Evolutionary conservation across 2,888 invertebrate species (phyloP).

Genomic region (Andrena haemorrhoa): DNA sequence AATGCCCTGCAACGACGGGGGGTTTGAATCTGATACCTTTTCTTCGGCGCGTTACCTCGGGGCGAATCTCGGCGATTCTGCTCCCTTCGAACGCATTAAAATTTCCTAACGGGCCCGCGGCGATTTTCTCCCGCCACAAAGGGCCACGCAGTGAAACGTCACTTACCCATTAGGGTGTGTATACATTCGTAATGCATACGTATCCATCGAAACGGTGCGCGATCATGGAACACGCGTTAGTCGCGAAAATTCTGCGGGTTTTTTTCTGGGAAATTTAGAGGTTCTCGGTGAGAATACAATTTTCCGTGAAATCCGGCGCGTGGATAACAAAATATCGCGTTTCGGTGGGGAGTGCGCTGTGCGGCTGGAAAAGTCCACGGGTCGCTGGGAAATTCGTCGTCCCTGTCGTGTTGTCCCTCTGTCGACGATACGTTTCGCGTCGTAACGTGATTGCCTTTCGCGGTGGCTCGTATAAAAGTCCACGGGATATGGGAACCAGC

Average conservation of each 20-base stretch:
- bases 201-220: neutral
- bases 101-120: conserved; percentile 47
- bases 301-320: too few relatives aligned
- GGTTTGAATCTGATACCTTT: conserved; percentile 32
- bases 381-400: neutral
- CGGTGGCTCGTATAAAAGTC: conserved; percentile 12
- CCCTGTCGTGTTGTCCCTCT: neutral
- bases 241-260: neutral
- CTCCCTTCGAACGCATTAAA: conserved; percentile 37
- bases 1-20: conserved; percentile 23
- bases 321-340: neutral
- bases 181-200: too few relatives aligned
- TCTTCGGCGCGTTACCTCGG: neutral
- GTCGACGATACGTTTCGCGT: neutral
- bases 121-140: conserved; percentile 24
- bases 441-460: conserved; percentile 27
- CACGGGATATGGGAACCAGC: conserved; percentile 2
- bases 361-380: neutral
- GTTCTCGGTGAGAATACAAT: too few relatives aligned
- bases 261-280: too few relatives aligned
- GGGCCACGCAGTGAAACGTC: neutral
- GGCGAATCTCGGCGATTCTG: conserved; percentile 17
- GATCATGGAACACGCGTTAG: neutral
- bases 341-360: neutral
- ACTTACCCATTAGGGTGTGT: neutral